phyloP scores from a whole-genome alignment of 2,888 invertebrate genomes.

The Pristionchus mayeri region DNA sequence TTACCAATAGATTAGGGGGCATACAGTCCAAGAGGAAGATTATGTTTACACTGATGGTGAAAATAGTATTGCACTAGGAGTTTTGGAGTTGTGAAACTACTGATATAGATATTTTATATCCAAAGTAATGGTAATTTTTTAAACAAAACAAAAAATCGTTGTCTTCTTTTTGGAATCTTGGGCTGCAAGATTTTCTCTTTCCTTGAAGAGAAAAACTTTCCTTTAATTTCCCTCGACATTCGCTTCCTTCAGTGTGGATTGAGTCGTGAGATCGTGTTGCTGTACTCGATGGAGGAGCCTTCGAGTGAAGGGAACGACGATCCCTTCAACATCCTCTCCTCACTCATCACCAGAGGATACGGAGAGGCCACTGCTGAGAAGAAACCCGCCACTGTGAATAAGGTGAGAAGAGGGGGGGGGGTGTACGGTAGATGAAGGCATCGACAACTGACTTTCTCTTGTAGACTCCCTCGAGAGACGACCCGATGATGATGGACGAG shows the following conservation, averaged over 20 bases:
- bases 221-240: too few relatives aligned
- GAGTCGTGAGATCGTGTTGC: not conserved
- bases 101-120: too few relatives aligned
- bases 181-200: too few relatives aligned
- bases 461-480: slow-evolving; percentile 6
- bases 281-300: not conserved
- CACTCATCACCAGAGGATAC: slow-evolving; percentile 58
- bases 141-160: too few relatives aligned
- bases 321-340: slow-evolving; percentile 60
- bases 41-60: too few relatives aligned
- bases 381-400: not conserved
- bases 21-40: too few relatives aligned
- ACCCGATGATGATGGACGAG: not conserved
- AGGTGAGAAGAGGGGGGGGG: not conserved
- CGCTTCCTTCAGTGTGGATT: slow-evolving; percentile 34
- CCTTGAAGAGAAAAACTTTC: too few relatives aligned
- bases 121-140: too few relatives aligned
- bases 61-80: too few relatives aligned
- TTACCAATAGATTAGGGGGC: too few relatives aligned
- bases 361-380: slow-evolving; percentile 56
- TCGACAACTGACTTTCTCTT: not conserved
- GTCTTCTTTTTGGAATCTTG: too few relatives aligned
- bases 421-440: not conserved
- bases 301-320: slow-evolving; percentile 44
- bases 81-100: too few relatives aligned